These are phyloP conservation scores for Limosa lapponica DNA, from an alignment of 2,797 vertebrate species.

Conservation along the genomic window DNA sequence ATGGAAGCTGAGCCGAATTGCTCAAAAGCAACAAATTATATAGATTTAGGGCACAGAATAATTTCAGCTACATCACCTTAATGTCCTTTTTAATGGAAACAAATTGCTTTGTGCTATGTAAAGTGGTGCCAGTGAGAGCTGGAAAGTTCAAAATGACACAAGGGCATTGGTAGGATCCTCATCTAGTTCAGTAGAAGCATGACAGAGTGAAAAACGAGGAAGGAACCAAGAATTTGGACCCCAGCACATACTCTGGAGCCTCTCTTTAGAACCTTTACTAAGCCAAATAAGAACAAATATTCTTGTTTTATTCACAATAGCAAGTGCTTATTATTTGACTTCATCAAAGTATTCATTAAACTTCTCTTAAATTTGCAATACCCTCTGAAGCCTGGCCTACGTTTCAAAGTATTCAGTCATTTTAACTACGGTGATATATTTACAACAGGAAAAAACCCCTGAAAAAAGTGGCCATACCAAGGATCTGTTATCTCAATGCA, in stretches of 20 bases:
- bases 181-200: background rate
- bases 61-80: conserved; percentile 30
- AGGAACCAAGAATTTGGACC: background rate
- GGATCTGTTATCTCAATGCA: background rate
- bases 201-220: background rate
- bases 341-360: background rate
- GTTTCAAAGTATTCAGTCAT: background rate
- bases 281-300: background rate
- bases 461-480: background rate
- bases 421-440: background rate
- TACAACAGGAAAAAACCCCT: background rate
- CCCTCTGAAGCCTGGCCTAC: background rate
- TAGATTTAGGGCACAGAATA: conserved; percentile 42
- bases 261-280: background rate
- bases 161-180: background rate
- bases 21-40: conserved; percentile 52
- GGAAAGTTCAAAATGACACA: conserved; percentile 38
- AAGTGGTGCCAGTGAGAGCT: background rate
- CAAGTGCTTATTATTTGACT: background rate
- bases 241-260: background rate
- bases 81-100: conserved; percentile 57
- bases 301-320: background rate
- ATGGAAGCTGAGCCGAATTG: conserved; percentile 30
- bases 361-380: background rate
- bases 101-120: conserved; percentile 35